Evolutionary conservation across 2,888 invertebrate species (phyloP).

Genomic region (Lasioglossum figueresi): DNA sequence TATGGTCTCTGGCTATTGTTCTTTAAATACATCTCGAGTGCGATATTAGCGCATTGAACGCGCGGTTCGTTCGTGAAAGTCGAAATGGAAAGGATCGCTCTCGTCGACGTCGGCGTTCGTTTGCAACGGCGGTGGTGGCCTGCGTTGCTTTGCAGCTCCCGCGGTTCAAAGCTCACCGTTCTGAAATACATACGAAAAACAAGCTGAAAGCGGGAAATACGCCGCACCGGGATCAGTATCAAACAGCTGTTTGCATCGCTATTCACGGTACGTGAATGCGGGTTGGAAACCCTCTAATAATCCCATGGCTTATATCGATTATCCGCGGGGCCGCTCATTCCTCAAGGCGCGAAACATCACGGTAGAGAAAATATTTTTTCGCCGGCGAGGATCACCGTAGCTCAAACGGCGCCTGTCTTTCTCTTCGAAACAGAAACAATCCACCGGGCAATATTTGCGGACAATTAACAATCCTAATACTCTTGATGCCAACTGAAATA

Average conservation of each 20-base stretch:
- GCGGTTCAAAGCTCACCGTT: constrained; percentile 30
- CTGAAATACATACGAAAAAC: constrained; percentile 38
- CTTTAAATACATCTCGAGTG: neutral
- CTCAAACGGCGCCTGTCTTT: neutral
- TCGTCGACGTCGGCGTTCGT: constrained; percentile 35
- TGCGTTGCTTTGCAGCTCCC: constrained; percentile 28
- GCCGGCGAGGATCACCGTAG: neutral
- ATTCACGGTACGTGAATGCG: constrained; percentile 46
- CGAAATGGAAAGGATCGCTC: constrained; percentile 22
- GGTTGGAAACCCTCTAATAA: constrained; percentile 37
- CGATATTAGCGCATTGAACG: neutral
- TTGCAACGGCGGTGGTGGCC: constrained; percentile 15
- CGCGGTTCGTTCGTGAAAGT: neutral
- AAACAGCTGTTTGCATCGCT: constrained; percentile 51
- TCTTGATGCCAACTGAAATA: neutral
- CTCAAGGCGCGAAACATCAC: constrained; percentile 43
- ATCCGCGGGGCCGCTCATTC: constrained; percentile 16
- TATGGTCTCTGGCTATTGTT: neutral
- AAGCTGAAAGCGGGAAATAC: constrained; percentile 51
- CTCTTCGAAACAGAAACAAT: neutral
- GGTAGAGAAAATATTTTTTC: constrained; percentile 14
- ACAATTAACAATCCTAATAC: too few species aligned
- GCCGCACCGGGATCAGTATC: constrained; percentile 42
- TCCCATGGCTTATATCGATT: constrained; percentile 59
- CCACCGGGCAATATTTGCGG: neutral